These are phyloP conservation scores for Ryuthela nishihirai DNA, from an alignment of 2,888 invertebrate genomes.

Conservation along the genomic window DNA sequence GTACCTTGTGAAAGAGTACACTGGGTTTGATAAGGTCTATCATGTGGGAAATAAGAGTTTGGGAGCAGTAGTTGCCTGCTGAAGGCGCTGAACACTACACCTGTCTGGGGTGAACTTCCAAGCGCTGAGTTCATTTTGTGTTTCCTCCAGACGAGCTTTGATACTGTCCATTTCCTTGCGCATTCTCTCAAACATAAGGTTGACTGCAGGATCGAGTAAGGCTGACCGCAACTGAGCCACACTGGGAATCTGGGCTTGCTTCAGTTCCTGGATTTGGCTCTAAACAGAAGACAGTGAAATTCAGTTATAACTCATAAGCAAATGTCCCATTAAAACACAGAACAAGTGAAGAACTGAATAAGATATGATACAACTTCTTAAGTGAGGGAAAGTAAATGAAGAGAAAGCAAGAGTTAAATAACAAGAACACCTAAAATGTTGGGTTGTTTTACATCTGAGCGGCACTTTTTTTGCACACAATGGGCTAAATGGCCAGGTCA, in stretches of 20 bases:
- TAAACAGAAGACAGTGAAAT: slow-evolving; percentile 51
- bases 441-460: too few relatives aligned
- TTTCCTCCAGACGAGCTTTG: slow-evolving; percentile 88
- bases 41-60: slow-evolving; percentile 30
- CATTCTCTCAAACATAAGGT: slow-evolving; percentile 84
- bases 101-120: slow-evolving; percentile 99
- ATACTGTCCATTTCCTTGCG: slow-evolving; percentile 84
- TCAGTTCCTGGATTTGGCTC: slow-evolving; percentile 92
- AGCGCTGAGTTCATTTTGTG: slow-evolving; percentile 93
- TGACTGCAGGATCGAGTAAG: slow-evolving; percentile 91
- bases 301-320: too few relatives aligned
- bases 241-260: slow-evolving; percentile 78
- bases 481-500: too few relatives aligned
- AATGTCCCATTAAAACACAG: too few relatives aligned
- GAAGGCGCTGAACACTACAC: slow-evolving; percentile 50
- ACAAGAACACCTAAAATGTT: too few relatives aligned
- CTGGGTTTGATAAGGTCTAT: slow-evolving; percentile 29
- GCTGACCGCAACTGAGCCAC: slow-evolving; percentile 71
- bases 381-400: too few relatives aligned
- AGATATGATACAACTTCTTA: too few relatives aligned
- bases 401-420: too few relatives aligned
- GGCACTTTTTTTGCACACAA: too few relatives aligned
- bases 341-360: too few relatives aligned
- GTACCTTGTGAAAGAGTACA: slow-evolving; percentile 10
- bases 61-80: slow-evolving; percentile 17